Evolutionary conservation across 2,888 invertebrate genomes (phyloP), one percentile per base, ranked within the genome.

Genomic region (Ecliptopera silaceata): DNA sequence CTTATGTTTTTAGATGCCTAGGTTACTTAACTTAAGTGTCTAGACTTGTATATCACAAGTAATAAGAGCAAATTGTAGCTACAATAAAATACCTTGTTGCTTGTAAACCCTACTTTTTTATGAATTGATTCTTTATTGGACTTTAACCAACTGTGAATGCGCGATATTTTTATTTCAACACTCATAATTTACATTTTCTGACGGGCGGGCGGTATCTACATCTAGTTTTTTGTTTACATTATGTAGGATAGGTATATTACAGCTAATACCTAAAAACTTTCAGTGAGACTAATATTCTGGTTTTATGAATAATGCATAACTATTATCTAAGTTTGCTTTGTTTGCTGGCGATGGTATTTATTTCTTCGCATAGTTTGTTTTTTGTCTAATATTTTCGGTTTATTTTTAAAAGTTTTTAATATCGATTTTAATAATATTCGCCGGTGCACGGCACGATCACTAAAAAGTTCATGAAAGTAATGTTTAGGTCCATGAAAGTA

Each of bases 131-230:
- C 61, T 56, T 44, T 44, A 59, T 62, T 77, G 74, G 72, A 74
- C 65, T 65, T 66, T 68, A 74, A 73, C 77, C 72, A 75, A 66
- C 39, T 53, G 41, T 52, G 51, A 56, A 58, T 58, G 57, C 56
- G 55, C 48, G 44, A 50, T 65, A 72, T 70, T 71, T 75, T 70
- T 71, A 72, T 74, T 71, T 70, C 61, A 59, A 65, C 67, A 68
- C 60, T 65, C 60, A 71, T 74, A 66, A 63, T 71, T 72, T 62
- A 68, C 58, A 18, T 49, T 18, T 31, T 29, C 53, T 46, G 59
- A 56, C 43, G 48, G n/a, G 8, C 45, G 49, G 46, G n/a, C n/a
- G n/a, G n/a, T n/a, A n/a, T n/a, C n/a, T 62, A 62, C 54, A 42
- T 41, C 32, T 48, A 11, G 17, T 22, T 39, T 29, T 48, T 26